These are phyloP conservation scores for Rostratula benghalensis DNA, from an alignment of 2,113 vertebrate species.

Conservation along the genomic window DNA sequence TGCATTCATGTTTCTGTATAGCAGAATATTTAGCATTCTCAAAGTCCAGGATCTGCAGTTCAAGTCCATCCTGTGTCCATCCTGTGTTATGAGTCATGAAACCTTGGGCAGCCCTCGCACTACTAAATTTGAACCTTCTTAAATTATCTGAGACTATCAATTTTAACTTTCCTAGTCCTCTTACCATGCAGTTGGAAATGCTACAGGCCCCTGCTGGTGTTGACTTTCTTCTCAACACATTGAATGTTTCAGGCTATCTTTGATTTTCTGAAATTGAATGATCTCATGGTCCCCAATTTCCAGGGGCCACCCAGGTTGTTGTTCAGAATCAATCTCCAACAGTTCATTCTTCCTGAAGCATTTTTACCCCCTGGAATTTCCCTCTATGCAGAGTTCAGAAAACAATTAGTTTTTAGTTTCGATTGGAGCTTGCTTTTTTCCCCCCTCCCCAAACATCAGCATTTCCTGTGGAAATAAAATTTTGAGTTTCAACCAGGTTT, in stretches of 20 bases:
- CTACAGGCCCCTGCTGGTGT: neutral
- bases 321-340: neutral
- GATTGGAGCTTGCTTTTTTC: neutral
- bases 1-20: neutral
- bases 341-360: neutral
- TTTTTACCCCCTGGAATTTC: neutral
- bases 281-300: slow-evolving; percentile 17
- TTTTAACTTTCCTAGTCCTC: neutral
- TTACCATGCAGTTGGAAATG: neutral
- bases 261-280: slow-evolving; percentile 28
- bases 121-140: neutral
- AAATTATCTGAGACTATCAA: neutral
- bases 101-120: neutral
- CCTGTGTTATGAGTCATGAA: neutral
- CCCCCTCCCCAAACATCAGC: neutral
- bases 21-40: neutral
- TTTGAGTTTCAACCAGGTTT: neutral
- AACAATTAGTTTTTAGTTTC: neutral
- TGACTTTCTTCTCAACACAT: neutral
- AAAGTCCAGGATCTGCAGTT: neutral
- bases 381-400: neutral
- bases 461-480: slow-evolving; percentile 27
- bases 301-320: slow-evolving; percentile 40
- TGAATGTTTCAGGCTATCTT: neutral
- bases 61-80: neutral